Evolutionary conservation across 2,888 invertebrate genomes (phyloP).

Genomic region (Orthosia gracilis): DNA sequence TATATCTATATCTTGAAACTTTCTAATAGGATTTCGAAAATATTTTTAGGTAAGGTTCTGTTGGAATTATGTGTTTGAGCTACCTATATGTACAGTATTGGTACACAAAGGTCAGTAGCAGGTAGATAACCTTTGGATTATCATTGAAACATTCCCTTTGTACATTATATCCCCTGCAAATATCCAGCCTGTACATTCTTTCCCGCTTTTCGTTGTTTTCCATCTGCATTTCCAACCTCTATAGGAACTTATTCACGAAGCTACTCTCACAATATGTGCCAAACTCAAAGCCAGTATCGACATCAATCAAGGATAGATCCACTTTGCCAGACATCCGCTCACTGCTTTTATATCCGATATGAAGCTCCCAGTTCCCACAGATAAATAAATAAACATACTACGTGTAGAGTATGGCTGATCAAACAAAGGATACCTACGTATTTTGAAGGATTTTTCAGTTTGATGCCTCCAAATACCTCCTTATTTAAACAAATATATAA

Average conservation of each 20-base stretch:
- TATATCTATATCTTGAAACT: too few relatives aligned
- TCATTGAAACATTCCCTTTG: not conserved
- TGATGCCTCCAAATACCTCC: not conserved
- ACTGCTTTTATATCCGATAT: slow-evolving; percentile 35
- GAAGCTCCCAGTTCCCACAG: not conserved
- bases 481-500: too few relatives aligned
- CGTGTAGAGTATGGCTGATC: not conserved
- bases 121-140: too few relatives aligned
- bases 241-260: not conserved
- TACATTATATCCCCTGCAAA: too few relatives aligned
- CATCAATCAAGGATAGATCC: slow-evolving; percentile 38
- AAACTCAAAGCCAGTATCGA: slow-evolving; percentile 20
- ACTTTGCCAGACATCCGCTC: slow-evolving; percentile 22
- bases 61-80: too few relatives aligned
- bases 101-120: too few relatives aligned
- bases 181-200: too few relatives aligned
- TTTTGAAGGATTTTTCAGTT: not conserved
- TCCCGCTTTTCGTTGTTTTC: not conserved
- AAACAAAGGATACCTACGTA: not conserved
- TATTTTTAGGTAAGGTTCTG: too few relatives aligned
- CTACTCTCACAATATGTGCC: not conserved
- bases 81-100: too few relatives aligned
- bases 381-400: slow-evolving; percentile 42
- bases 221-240: not conserved
- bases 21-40: too few relatives aligned